Conservation (phyloP, 2,888 invertebrate species). For the Petrolisthes cinctipes region DNA sequence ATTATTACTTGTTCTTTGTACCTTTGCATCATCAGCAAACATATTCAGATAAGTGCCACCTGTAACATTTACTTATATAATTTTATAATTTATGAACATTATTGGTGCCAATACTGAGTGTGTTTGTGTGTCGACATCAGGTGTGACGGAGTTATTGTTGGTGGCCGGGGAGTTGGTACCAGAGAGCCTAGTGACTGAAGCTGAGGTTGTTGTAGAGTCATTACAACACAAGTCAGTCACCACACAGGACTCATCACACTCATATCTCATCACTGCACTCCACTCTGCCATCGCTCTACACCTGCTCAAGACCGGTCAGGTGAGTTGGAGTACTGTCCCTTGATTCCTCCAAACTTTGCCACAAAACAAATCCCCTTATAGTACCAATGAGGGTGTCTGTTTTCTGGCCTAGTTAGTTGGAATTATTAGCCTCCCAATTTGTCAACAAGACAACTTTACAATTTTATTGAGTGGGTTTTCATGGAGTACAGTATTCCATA, state of each 20-base stretch:
- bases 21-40: too few relatives aligned
- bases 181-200: constrained; percentile 31
- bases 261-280: constrained; percentile 30
- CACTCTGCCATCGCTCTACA: constrained; percentile 47
- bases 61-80: too few relatives aligned
- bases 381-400: neutral
- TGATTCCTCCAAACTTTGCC: neutral
- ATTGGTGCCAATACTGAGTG: too few relatives aligned
- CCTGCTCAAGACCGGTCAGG: constrained; percentile 54
- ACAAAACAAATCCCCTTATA: neutral
- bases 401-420: too few relatives aligned
- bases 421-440: too few relatives aligned
- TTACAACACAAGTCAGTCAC: neutral
- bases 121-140: constrained; percentile 9
- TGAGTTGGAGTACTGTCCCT: neutral
- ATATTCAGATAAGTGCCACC: too few relatives aligned
- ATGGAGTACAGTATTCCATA: too few relatives aligned
- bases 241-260: constrained; percentile 31
- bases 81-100: too few relatives aligned
- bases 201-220: constrained; percentile 3
- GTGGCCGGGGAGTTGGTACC: constrained; percentile 54
- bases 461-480: too few relatives aligned
- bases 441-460: too few relatives aligned
- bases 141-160: constrained; percentile 50
- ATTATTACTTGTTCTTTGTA: too few relatives aligned